Percentiles rank a stretch among this genome's conserved stretches.
These are phyloP conservation scores for Setophaga kirtlandii DNA, from an alignment of 2,113 vertebrate genomes.

Conservation along the genomic window DNA sequence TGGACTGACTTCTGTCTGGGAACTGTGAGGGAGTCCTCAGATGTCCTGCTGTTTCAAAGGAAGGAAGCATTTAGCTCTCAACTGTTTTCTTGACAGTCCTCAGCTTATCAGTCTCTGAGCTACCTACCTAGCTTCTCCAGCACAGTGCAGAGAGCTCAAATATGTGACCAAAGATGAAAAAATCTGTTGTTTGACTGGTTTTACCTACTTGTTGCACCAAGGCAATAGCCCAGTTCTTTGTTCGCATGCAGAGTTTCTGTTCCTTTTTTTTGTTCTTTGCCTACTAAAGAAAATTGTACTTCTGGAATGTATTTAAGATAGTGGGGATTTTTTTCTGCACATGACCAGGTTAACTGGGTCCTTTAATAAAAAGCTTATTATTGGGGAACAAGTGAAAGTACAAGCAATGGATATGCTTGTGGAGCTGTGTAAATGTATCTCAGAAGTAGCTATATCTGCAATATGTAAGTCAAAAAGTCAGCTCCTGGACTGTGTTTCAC, in stretches of 20 bases:
- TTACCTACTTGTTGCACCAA: neutral
- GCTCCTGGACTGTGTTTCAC: neutral
- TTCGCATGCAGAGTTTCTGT: neutral
- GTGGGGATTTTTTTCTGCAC: neutral
- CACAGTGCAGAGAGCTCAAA: neutral
- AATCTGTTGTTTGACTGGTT: neutral
- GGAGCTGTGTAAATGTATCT: neutral
- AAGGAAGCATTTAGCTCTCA: neutral
- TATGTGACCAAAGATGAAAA: neutral
- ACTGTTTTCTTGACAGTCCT: rapidly evolving
- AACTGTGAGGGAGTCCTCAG: neutral
- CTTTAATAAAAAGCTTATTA: neutral
- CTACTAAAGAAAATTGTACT: neutral
- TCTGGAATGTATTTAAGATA: neutral
- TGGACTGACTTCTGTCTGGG: neutral
- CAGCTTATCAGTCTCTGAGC: neutral
- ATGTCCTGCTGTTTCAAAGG: neutral
- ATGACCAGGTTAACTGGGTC: neutral
- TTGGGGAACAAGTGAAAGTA: neutral
- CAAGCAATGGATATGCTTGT: neutral
- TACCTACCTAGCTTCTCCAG: neutral
- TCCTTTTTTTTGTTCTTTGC: neutral
- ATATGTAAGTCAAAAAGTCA: neutral
- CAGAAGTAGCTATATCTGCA: neutral
- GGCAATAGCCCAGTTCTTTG: neutral